phyloP scores from a whole-genome alignment of 1,140 invertebrate species.

The Drosophila neocordata region DNA sequence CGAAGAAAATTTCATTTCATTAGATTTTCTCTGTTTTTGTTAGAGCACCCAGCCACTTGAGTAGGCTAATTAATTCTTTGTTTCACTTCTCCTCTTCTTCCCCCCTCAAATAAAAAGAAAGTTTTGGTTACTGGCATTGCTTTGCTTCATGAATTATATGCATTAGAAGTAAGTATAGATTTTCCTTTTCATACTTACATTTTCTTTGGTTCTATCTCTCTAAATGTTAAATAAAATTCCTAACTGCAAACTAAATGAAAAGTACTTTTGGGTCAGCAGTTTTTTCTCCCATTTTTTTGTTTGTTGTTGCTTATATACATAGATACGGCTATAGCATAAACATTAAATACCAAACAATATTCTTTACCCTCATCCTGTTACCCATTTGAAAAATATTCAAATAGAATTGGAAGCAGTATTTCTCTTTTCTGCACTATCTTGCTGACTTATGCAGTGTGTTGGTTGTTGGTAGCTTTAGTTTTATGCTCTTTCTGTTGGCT shows the following conservation, averaged over 20 bases:
- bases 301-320: constrained; percentile 30
- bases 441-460: constrained; percentile 9
- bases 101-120: constrained; percentile 6
- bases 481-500: constrained; percentile 7
- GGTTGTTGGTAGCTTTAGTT: constrained; percentile 5
- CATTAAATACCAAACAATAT: constrained; percentile 30
- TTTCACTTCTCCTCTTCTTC: constrained; percentile 6
- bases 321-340: constrained; percentile 17
- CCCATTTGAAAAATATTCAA: background rate
- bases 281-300: constrained; percentile 36
- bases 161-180: background rate
- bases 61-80: constrained; percentile 57
- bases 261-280: constrained; percentile 44
- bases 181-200: background rate
- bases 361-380: background rate
- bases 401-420: background rate
- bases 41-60: constrained; percentile 34
- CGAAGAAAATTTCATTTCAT: constrained; percentile 39
- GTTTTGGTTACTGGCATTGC: constrained; percentile 24
- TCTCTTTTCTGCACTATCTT: constrained; percentile 1
- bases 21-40: background rate
- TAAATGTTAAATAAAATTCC: background rate
- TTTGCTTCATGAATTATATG: background rate
- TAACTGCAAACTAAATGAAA: constrained; percentile 2
- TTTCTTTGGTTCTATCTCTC: background rate